Conservation (phyloP, 53 echinoderm and acorn worm genomes). For the Antedon mediterranea region DNA sequence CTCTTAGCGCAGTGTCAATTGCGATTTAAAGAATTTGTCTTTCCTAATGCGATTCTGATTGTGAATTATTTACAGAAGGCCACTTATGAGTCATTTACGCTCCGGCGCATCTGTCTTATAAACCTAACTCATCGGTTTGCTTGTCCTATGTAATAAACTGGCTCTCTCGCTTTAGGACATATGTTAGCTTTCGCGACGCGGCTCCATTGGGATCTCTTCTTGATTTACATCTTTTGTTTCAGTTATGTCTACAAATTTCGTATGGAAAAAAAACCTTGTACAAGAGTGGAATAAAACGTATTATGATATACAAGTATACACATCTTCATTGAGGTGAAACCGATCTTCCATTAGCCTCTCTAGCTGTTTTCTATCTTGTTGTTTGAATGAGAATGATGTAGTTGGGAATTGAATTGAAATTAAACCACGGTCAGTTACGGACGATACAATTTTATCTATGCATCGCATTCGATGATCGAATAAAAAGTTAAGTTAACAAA, state of each 20-base stretch:
- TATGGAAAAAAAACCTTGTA: background rate
- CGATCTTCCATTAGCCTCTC: background rate
- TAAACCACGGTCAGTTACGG: too few species aligned
- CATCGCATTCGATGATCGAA: too few species aligned
- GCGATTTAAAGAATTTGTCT: constrained; percentile 1
- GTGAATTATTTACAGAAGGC: background rate
- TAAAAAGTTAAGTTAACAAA: too few species aligned
- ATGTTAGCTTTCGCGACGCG: background rate
- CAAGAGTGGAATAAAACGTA: background rate
- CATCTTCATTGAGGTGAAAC: background rate
- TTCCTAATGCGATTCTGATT: background rate
- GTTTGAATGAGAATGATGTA: too few species aligned
- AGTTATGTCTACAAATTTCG: background rate
- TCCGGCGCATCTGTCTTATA: background rate
- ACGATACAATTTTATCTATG: too few species aligned
- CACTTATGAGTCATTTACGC: background rate
- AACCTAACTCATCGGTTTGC: background rate
- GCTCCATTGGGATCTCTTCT: background rate
- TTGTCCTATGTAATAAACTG: background rate
- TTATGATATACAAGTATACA: background rate
- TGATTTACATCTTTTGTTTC: constrained; percentile 1
- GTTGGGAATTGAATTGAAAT: too few species aligned
- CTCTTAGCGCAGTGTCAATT: background rate
- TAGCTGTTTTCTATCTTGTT: too few species aligned
- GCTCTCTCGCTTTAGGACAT: background rate